phyloP scores from a whole-genome alignment of 2,797 vertebrate genomes.

The Anableps anableps region DNA sequence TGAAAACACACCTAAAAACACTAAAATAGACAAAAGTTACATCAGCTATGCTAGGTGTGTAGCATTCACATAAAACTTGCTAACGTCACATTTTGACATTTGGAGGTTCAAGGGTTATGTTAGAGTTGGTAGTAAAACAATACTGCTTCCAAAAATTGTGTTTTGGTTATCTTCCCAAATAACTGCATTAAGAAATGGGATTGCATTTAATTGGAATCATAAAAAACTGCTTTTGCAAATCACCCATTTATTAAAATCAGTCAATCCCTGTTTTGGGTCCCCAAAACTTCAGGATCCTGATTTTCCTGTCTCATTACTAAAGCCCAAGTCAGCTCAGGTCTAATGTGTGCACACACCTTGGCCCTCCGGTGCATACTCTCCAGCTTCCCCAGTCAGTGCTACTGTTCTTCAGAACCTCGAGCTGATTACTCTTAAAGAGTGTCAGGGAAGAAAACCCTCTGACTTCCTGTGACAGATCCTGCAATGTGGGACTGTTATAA shows the following conservation, averaged over 20 bases:
- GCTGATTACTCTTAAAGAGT: slow-evolving; percentile 39
- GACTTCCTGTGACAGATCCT: slow-evolving; percentile 24
- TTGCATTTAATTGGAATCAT: neutral
- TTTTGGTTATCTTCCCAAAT: neutral
- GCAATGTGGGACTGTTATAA: slow-evolving; percentile 13
- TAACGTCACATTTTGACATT: neutral
- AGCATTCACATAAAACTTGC: neutral
- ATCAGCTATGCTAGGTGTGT: neutral
- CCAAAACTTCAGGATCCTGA: neutral
- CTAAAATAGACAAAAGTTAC: neutral
- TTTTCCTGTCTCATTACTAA: neutral
- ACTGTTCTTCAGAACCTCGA: slow-evolving; percentile 19
- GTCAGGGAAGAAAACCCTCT: slow-evolving; percentile 28
- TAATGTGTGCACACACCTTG: neutral
- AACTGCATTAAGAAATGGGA: neutral
- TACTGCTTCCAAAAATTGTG: neutral
- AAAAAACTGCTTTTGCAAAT: neutral
- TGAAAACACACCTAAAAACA: neutral
- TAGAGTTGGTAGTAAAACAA: neutral
- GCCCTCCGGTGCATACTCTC: neutral
- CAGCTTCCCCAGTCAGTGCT: slow-evolving; percentile 11
- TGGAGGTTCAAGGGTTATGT: neutral
- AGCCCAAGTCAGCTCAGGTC: neutral
- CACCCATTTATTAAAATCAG: neutral
- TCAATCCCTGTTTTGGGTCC: neutral